Conservation (phyloP, 2,888 invertebrate species). For the Pachliopta kotzebuea region DNA sequence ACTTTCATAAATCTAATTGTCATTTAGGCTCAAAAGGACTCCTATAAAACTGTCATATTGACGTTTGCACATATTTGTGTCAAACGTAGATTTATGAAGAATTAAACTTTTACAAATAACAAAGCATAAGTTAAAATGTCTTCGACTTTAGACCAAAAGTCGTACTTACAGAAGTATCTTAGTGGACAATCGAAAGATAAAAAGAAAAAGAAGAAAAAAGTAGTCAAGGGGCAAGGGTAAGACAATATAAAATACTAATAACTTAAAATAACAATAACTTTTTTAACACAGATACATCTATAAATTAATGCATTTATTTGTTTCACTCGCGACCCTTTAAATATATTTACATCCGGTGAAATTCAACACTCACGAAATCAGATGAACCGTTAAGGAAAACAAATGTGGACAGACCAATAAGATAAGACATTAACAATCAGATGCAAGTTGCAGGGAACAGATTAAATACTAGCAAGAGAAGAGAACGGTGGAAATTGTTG, state of each 20-base stretch:
- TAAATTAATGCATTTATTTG: no score
- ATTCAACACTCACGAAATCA: no score
- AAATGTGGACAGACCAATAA: no score
- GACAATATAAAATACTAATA: slow-evolving; percentile 26
- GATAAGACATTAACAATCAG: no score
- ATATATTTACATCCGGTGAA: no score
- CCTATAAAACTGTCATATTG: not conserved
- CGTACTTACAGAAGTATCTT: slow-evolving; percentile 89
- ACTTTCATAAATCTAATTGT: not conserved
- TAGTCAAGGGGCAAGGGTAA: slow-evolving; percentile 65
- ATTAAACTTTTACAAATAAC: slow-evolving; percentile 13
- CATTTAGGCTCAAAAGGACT: no score
- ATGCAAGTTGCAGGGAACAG: no score
- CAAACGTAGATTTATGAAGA: not conserved
- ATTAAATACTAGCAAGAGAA: no score
- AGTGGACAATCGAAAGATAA: slow-evolving; percentile 81
- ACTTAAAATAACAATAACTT: not conserved
- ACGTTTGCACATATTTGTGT: no score
- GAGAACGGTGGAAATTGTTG: no score
- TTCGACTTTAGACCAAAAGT: slow-evolving; percentile 84
- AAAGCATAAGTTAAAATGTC: slow-evolving; percentile 51
- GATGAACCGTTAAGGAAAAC: no score
- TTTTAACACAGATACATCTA: not conserved
- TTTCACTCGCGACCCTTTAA: no score
- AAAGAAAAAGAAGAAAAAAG: slow-evolving; percentile 84